A percentile compares a stretch with the other conserved stretches of the same genome.
These are phyloP conservation scores for Cephus rjabovi DNA, from an alignment of 2,888 invertebrate genomes.

Conservation along the genomic window DNA sequence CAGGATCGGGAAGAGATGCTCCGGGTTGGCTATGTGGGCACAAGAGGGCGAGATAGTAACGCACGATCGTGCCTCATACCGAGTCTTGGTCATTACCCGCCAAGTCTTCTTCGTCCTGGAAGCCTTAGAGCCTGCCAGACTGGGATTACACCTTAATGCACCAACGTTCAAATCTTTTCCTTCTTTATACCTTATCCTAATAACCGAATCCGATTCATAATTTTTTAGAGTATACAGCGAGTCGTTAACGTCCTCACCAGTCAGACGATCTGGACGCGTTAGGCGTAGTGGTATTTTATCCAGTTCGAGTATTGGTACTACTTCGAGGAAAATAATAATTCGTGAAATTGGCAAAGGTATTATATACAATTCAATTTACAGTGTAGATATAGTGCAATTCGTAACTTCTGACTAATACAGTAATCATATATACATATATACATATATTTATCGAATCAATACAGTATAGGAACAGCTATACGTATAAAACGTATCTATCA, in stretches of 20 bases:
- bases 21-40: neutral
- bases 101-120: slow-evolving; percentile 14
- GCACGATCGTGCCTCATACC: slow-evolving; percentile 38
- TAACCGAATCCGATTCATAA: neutral
- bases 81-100: slow-evolving; percentile 37
- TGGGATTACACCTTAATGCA: slow-evolving; percentile 28
- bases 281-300: no score
- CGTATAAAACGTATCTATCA: neutral
- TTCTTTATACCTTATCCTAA: neutral
- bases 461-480: neutral
- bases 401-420: no score
- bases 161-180: neutral
- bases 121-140: slow-evolving; percentile 24
- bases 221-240: neutral
- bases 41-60: slow-evolving; percentile 8
- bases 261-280: neutral
- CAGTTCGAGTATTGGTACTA: neutral
- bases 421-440: no score
- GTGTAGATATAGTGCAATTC: no score
- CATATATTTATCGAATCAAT: neutral
- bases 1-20: neutral
- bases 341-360: no score
- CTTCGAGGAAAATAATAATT: no score
- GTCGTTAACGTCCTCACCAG: neutral
- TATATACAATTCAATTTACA: no score